Percentiles rank a stretch among this genome's conserved stretches.
Evolutionary conservation across 2,113 vertebrate species (phyloP).

Genomic region (Poeciliopsis turrubarensis): DNA sequence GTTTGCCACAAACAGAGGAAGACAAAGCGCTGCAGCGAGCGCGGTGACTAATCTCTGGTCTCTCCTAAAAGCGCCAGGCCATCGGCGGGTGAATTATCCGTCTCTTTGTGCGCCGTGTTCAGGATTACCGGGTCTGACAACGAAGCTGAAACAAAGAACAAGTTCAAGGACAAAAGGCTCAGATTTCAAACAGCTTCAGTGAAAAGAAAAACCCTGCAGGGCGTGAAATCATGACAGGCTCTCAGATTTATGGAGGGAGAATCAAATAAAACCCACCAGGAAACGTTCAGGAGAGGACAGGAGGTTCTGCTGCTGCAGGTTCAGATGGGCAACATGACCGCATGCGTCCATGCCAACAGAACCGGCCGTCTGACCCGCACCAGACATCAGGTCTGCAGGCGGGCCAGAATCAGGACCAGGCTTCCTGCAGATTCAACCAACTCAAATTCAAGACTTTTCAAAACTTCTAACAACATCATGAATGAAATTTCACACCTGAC

Average conservation of each 20-base stretch:
- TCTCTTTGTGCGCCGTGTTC: constrained; percentile 3
- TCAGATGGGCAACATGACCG: not conserved
- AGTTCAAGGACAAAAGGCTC: constrained; percentile 35
- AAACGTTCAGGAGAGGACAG: not conserved
- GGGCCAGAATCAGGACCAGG: not conserved
- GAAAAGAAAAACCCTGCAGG: constrained; percentile 1
- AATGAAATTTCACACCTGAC: too few species aligned
- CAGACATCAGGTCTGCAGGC: too few species aligned
- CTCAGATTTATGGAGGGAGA: not conserved
- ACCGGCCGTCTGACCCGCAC: not conserved
- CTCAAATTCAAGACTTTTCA: too few species aligned
- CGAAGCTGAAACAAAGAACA: constrained; percentile 3
- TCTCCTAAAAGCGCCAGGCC: constrained; percentile 16
- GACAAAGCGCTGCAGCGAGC: not conserved
- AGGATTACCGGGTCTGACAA: constrained; percentile 33
- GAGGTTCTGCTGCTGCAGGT: too few species aligned
- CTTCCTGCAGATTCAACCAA: too few species aligned
- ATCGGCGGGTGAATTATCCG: constrained; percentile 25
- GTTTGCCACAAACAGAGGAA: not conserved
- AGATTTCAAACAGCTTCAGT: not conserved
- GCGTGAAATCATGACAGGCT: not conserved
- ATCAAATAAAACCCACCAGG: too few species aligned
- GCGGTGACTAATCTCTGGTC: constrained; percentile 23
- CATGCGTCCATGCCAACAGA: not conserved
- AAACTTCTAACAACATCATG: too few species aligned